Evolutionary conservation across 2,797 vertebrate species (phyloP), one percentile per base, ranked within the genome.

Genomic region (Poeciliopsis infans): DNA sequence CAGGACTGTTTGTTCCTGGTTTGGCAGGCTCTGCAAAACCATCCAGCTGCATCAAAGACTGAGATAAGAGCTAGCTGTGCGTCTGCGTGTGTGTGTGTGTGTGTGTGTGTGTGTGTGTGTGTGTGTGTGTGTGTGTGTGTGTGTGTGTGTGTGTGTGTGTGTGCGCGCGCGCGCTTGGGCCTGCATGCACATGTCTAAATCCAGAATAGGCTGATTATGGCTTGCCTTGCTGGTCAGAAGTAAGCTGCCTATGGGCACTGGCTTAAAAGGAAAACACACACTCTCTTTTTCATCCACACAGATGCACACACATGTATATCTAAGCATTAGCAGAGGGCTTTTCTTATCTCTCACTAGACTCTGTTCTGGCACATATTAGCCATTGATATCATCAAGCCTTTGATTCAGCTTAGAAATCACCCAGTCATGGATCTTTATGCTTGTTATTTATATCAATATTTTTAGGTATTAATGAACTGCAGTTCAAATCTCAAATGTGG

Each of bases 371-470:
- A 88, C 88, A 91, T 92, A 88, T 82, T 89, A 49, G 61, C 72
- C 51, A 70, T 70, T 57, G 94, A 94, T 94, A 93, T 77, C 78
- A 94, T 93, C 92, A 47, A 83, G 89, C 85, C 86, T 79, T 64
- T 79, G 83, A 85, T 87, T 84, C 72, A 88, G 78, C 89, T 88
- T 77, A 86, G 76, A 70, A 51, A 31, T 75, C 71, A 57, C 16
- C 25, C 33, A 31, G 16, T 41, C 47, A 7, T 33, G 36, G 66
- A 68, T 31, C 39, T 70, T 49, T 36, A 20, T 41, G 20, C 23
- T 6, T 18, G 28, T 16, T 55, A 25, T 11, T 57, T 45, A 61
- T 33, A 28, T 28, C 55, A 59, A 2, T 31, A 31, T 59, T 5
- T 59, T 5, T 31, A 20, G 12, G n/a, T 59, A 6, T 59, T 59